Percentiles rank a stretch among this genome's conserved stretches.
These are phyloP conservation scores for Slavum lentiscoides DNA, from an alignment of 2,888 invertebrate genomes.

Conservation along the genomic window DNA sequence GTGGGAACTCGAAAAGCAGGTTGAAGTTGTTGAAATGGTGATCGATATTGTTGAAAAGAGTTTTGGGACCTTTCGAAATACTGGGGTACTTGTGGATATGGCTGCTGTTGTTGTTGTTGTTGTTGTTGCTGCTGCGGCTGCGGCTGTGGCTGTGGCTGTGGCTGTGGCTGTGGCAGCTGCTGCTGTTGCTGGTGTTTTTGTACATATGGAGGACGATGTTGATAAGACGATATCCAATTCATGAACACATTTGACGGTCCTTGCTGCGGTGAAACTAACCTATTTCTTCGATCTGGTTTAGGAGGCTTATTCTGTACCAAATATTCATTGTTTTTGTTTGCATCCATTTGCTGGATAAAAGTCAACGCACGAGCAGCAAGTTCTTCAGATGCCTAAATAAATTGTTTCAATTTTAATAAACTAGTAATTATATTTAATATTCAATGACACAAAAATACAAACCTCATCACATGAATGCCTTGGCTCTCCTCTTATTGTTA, in stretches of 20 bases:
- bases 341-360: slow-evolving; percentile 39
- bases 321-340: slow-evolving; percentile 16
- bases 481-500: slow-evolving; percentile 34
- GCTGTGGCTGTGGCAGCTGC: background rate
- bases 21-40: slow-evolving; percentile 21
- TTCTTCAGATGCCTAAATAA: slow-evolving; percentile 40
- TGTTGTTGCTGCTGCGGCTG: background rate
- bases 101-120: background rate
- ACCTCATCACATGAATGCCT: slow-evolving; percentile 21
- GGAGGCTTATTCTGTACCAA: background rate
- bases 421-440: background rate
- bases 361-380: slow-evolving; percentile 39
- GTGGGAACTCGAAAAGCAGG: slow-evolving; percentile 25
- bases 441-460: background rate
- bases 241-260: slow-evolving; percentile 30
- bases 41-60: slow-evolving; percentile 32
- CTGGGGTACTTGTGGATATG: slow-evolving; percentile 22
- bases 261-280: background rate
- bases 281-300: background rate
- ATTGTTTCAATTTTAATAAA: background rate
- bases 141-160: background rate
- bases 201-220: slow-evolving; percentile 14
- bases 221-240: slow-evolving; percentile 33
- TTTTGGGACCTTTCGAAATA: slow-evolving; percentile 28
- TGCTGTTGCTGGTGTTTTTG: background rate